These are phyloP conservation scores for Buathra laborator DNA, from an alignment of 2,888 invertebrate genomes.

Conservation along the genomic window DNA sequence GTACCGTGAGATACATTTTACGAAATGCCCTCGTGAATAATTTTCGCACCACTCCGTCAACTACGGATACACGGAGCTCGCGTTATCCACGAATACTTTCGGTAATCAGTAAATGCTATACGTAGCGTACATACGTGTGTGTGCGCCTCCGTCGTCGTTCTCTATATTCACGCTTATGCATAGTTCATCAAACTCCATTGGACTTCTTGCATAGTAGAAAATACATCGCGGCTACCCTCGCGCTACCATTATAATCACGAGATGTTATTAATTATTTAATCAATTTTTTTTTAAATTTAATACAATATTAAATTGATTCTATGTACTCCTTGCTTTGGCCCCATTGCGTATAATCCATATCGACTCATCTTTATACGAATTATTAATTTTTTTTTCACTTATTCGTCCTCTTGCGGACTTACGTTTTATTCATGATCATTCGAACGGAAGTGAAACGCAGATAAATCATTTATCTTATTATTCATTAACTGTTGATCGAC, in stretches of 20 bases:
- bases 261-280: background rate
- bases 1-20: slow-evolving; percentile 53
- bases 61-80: slow-evolving; percentile 39
- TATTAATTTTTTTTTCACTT: no score
- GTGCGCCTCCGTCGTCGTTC: background rate
- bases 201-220: background rate
- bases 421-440: no score
- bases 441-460: no score
- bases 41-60: slow-evolving; percentile 57
- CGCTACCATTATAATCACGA: background rate
- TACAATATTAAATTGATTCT: background rate
- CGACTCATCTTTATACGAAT: no score
- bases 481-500: no score
- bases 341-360: no score
- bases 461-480: no score
- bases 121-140: background rate
- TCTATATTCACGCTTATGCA: background rate
- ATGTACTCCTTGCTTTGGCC: no score
- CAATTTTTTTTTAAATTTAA: background rate
- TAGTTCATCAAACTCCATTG: background rate
- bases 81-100: slow-evolving; percentile 46
- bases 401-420: no score
- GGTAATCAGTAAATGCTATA: slow-evolving; percentile 38
- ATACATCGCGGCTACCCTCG: background rate
- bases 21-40: slow-evolving; percentile 64